phyloP scores from a whole-genome alignment of 2,797 vertebrate genomes.

The Takifugu rubripes region DNA sequence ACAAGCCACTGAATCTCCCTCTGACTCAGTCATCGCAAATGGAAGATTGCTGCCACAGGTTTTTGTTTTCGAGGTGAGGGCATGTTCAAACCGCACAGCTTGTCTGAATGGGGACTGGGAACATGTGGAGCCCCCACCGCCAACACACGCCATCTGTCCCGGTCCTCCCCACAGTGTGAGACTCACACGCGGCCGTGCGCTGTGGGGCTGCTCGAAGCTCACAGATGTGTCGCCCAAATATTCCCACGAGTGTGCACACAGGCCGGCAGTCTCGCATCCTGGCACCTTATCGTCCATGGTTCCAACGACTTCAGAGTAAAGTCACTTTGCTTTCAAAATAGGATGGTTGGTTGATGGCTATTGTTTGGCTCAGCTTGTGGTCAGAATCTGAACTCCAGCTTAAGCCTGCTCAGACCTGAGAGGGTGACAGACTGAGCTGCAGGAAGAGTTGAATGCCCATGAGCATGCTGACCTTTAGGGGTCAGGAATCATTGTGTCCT shows the following conservation, averaged over 20 bases:
- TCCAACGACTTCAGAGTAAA: background rate
- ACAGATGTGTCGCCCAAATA: conserved; percentile 71
- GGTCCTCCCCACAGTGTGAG: conserved; percentile 47
- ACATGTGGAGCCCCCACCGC: conserved; percentile 57
- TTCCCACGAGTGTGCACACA: conserved; percentile 54
- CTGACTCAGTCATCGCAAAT: conserved; percentile 18
- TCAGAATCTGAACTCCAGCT: background rate
- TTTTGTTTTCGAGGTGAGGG: conserved; percentile 56
- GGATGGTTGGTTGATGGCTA: background rate
- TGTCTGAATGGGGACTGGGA: conserved; percentile 69
- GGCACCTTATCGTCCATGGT: background rate
- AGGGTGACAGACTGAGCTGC: conserved; percentile 50
- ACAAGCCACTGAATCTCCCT: conserved; percentile 27
- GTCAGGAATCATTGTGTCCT: conserved; percentile 77
- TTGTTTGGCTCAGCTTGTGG: background rate
- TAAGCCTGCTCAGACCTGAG: conserved; percentile 14
- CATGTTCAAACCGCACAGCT: conserved; percentile 60
- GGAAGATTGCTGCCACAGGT: conserved; percentile 60
- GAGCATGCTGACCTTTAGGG: conserved; percentile 72
- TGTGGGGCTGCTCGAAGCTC: conserved; percentile 35
- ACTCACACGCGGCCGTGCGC: conserved; percentile 44
- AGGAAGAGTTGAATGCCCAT: conserved; percentile 59
- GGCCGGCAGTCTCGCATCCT: background rate
- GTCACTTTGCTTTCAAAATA: background rate
- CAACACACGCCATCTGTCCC: conserved; percentile 70